phyloP scores from a whole-genome alignment of 2,888 invertebrate genomes.

The Dichetophora obliterata region DNA sequence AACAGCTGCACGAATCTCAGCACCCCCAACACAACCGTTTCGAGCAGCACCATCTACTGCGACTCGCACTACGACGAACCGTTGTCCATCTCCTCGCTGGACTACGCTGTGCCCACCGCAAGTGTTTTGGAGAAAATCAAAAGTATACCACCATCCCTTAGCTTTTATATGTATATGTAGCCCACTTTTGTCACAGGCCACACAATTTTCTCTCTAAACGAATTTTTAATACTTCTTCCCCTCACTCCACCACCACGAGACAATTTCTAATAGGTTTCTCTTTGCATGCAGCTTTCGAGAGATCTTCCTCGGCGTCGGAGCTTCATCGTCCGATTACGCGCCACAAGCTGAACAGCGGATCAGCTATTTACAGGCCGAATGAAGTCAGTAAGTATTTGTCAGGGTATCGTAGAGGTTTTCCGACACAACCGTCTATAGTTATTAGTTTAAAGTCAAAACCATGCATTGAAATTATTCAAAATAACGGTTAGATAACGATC shows the following conservation, averaged over 20 bases:
- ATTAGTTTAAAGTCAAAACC: too few species aligned
- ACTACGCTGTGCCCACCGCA: conserved; percentile 52
- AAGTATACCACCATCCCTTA: conserved; percentile 57
- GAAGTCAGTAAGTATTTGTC: conserved; percentile 71
- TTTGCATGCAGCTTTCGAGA: conserved; percentile 61
- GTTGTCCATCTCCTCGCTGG: neutral
- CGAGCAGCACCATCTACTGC: conserved; percentile 48
- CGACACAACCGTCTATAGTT: too few species aligned
- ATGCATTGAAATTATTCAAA: too few species aligned
- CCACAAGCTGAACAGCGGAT: conserved; percentile 67
- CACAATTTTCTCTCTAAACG: conserved; percentile 38
- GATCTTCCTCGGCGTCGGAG: conserved; percentile 65
- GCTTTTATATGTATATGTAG: neutral
- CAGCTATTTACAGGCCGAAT: conserved; percentile 75
- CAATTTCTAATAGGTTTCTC: conserved; percentile 23
- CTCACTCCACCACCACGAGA: neutral
- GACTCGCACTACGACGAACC: conserved; percentile 37
- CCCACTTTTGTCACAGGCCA: too few species aligned
- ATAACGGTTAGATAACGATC: too few species aligned
- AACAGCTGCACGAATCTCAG: conserved; percentile 55
- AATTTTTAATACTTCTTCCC: conserved; percentile 15
- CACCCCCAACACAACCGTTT: conserved; percentile 53
- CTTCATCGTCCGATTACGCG: conserved; percentile 61
- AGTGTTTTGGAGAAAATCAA: conserved; percentile 67
- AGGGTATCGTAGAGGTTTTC: neutral